Evolutionary conservation across 2,113 vertebrate genomes (phyloP), one percentile per base, ranked within the genome.

Genomic region (Amphilophus citrinellus): DNA sequence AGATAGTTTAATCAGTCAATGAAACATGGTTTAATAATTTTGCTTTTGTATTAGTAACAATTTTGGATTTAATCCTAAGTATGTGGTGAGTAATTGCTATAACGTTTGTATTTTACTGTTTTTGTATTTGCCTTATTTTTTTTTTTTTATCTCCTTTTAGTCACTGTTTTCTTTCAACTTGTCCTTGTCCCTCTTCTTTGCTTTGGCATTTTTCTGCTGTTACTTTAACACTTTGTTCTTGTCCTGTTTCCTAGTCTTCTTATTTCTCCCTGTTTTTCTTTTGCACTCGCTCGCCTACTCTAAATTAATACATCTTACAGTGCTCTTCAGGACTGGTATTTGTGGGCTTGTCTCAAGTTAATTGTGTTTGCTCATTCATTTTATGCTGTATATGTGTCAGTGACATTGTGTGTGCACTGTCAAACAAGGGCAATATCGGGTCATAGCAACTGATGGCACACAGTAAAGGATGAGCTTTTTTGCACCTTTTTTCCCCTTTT

Each of bases 311-410:
- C 86, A 62, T 56, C 57, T 47, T 61, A 47, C 76, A 50, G 24
- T 83, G 61, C 57, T 75, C 39, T 3, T 75, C 32, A 77, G 13
- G 17, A 80, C 47, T 82, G 37, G 57, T 84, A 62, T 87, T 91
- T 83, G 61, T 84, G 80, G 80, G 75, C 83, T 84, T 68, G 61
- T 89, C 73, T 65, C 61, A 85, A 79, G 76, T 88, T 88, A 91
- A 93, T 89, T 84, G 79, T 87, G 71, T 93, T 93, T 92, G 84
- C 62, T 53, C 68, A 84, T 80, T 80, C 75, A 79, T 80, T 90
- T 66, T 90, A 59, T 89, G 62, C 59, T 76, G 7, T 60, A 15
- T 65, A 50, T 79, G 62, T 77, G 11, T 42, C 61, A 37, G 22
- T 39, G 61, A 4, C 18, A 59, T 27, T n/a, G 18, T 24, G 53